Base-by-base conservation (phyloP, 2,113 vertebrate species). In the Coptodon bakossiorum region DNA sequence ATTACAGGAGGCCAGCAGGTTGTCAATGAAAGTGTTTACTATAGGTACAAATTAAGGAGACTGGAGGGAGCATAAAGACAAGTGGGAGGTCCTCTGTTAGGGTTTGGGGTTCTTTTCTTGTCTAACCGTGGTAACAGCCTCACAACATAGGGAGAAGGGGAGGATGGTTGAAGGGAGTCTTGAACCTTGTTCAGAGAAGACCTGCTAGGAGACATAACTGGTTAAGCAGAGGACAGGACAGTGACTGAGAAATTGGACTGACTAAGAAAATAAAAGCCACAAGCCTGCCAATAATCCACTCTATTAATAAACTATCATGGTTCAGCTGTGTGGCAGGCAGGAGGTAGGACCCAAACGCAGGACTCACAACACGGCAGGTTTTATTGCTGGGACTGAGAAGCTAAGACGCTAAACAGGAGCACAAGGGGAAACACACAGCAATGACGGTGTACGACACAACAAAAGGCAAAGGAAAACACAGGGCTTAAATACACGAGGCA, bases 111-210 rank as follows among this genome's bases (percentile, higher is more conserved):
- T 1, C 17, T 68, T 73, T 27, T 13, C 40, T 45, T 27, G 13
- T 73, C 22, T 45, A 45, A 45, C 22, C 1, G 1, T 45, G 22
- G 13, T 73, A 73, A 27, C 2, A 27, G 22, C 68, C 8, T 27
- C 40, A 43, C 13, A 10, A 17, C 5, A 0, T 17, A 45, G 1
- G 68, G 40, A 73, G 13, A 43, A 27, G 13, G 7, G 13, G 11
- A 40, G 7, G 19, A 40, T 1, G 7, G 63, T 7, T 22, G 34
- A 68, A 68, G n/a, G 34, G 66, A 71, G 11, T 43, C 36, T 43
- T 43, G 66, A 71, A 71, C 12, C 12, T 9, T 16, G 38, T 43
- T 71, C n/a, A 71, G 19, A 71, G n/a, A 40, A 68, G 3, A 68
- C 12, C n/a, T 40, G 1, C 34, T 38, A 19, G 34, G 36, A 40